Base-by-base conservation (phyloP, 2,797 vertebrate species). In the Lagorchestes hirsutus region DNA sequence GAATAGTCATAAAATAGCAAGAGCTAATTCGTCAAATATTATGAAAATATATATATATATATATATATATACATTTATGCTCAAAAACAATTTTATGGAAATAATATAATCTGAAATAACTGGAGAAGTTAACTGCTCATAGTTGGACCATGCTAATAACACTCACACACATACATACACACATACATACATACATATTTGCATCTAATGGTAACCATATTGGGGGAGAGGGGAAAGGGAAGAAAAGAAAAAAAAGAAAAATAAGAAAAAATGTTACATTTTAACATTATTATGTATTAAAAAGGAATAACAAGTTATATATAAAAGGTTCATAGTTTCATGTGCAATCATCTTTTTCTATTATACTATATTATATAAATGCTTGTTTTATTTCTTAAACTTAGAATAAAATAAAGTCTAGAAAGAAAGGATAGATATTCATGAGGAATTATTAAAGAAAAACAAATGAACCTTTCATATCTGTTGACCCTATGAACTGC, bases 201-300 rank as follows among this genome's bases (percentile, higher is more conserved):
- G 34, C n/a, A 18, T 74, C 14, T 74, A 67, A n/a, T 74, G 14
- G n/a, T n/a, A 40, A 6, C 5, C 31, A 74, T 74, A 34, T n/a
- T 18, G 4, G 1, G n/a, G 34, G 34, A 5, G 13, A 16, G 2
- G 2, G 16, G 34, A 6, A 5, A 57, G n/a, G 1, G n/a, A 9
- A 46, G n/a, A 24, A 40, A 82, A 22, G 18, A 74, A 74, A 74
- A 67, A 67, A 67, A 74, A 74, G 40, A 52, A 52, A 67, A 67
- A n/a, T 22, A 67, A 67, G 59, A 62, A 31, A 82, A 82, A 82
- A 82, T 9, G 6, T 74, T 46, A 40, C n/a, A 46, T 40, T 6
- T 24, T 67, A 67, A 5, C n/a, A 18, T 74, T 74, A 74, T 74
- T 82, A 82, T 22, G 24, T 40, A 40, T 82, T 82, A 40, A 22